A percentile compares a stretch with the other conserved stretches of the same genome.
These are phyloP conservation scores for Gallinago media DNA, from an alignment of 2,113 vertebrate species.

Conservation along the genomic window DNA sequence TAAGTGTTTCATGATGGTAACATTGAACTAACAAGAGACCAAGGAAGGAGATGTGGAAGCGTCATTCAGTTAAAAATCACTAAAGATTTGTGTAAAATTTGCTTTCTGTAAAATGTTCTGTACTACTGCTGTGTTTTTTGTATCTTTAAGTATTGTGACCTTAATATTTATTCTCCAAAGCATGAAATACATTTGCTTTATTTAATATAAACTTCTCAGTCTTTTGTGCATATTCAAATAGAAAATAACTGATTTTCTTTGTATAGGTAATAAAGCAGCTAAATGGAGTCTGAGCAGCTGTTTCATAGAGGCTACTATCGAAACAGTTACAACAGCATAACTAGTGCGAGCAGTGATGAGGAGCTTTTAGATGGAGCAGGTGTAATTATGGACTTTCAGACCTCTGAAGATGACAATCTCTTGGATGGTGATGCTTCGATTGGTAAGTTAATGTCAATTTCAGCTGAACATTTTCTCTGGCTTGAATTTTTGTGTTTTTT, in stretches of 20 bases:
- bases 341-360: constrained; percentile 98
- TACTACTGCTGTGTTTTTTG: background rate
- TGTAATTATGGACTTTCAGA: constrained; percentile 97
- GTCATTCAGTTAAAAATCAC: background rate
- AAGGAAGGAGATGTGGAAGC: background rate
- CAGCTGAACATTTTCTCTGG: background rate
- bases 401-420: constrained; percentile 98
- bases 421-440: constrained; percentile 93
- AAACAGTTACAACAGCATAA: constrained; percentile 99
- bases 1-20: background rate
- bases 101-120: background rate
- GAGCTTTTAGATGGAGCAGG: constrained; percentile 97
- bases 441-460: constrained; percentile 80
- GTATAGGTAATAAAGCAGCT: constrained; percentile 85
- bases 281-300: constrained; percentile 99
- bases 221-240: background rate
- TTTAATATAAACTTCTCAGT: background rate
- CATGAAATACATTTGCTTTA: background rate
- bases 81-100: background rate
- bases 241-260: background rate
- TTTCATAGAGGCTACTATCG: constrained; percentile 95
- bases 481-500: background rate
- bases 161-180: background rate
- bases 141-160: background rate
- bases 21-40: background rate